These are phyloP conservation scores for Coelopa frigida DNA, from an alignment of 1,140 invertebrate species.

Conservation along the genomic window DNA sequence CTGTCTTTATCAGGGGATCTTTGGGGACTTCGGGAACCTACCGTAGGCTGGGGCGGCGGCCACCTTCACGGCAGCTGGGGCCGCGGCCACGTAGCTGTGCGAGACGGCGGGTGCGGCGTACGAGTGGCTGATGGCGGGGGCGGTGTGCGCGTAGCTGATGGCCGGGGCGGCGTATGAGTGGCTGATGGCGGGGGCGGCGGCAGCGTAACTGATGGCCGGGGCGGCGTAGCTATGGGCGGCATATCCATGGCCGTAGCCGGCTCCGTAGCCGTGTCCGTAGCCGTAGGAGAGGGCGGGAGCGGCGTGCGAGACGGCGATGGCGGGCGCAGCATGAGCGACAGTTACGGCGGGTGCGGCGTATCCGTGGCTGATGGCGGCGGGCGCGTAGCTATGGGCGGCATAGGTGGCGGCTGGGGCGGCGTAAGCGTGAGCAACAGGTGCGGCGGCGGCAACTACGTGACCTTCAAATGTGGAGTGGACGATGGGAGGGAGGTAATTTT, in stretches of 20 bases:
- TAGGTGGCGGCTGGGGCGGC: conserved; percentile 13
- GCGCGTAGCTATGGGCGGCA: conserved; percentile 16
- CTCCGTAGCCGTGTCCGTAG: conserved; percentile 7
- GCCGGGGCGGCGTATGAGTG: conserved; percentile 5
- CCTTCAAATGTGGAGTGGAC: conserved; percentile 12
- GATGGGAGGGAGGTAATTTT: too few relatives aligned
- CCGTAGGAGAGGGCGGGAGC: conserved; percentile 8
- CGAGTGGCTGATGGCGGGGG: conserved; percentile 26
- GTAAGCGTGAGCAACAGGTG: conserved; percentile 21
- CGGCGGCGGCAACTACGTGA: conserved; percentile 20
- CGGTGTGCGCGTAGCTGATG: background rate
- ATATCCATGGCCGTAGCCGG: conserved; percentile 2
- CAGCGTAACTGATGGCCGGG: conserved; percentile 1
- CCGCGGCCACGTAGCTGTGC: conserved; percentile 31
- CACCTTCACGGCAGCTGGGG: conserved; percentile 32
- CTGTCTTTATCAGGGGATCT: background rate
- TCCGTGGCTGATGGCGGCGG: conserved; percentile 9
- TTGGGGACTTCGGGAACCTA: conserved; percentile 20
- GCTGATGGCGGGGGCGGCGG: conserved; percentile 13
- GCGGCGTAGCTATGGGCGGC: conserved; percentile 10
- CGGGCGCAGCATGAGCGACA: background rate
- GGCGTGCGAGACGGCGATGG: background rate
- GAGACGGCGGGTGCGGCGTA: conserved; percentile 20
- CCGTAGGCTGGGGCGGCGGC: conserved; percentile 36
- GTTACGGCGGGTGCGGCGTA: background rate